phyloP scores from a whole-genome alignment of 2,113 vertebrate species.

The Rhinogobius similis region DNA sequence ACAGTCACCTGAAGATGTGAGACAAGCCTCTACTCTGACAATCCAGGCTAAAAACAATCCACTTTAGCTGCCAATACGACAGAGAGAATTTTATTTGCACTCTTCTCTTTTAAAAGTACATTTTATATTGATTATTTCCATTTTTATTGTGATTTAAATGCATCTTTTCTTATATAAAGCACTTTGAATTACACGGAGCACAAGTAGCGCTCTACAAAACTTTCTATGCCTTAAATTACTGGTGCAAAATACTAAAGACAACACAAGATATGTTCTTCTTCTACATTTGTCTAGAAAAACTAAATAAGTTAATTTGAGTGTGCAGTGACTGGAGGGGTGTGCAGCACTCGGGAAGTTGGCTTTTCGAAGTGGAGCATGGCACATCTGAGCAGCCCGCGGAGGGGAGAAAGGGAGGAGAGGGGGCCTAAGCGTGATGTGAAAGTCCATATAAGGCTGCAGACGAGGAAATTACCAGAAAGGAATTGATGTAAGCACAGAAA shows the following conservation, averaged over 20 bases:
- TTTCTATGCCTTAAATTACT: no score
- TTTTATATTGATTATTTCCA: no score
- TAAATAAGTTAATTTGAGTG: neutral
- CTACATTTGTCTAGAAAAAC: neutral
- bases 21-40: no score
- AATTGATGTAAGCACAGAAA: slow-evolving; percentile 87
- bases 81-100: no score
- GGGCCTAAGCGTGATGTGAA: slow-evolving; percentile 70
- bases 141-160: no score
- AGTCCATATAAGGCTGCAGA: slow-evolving; percentile 93
- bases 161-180: no score
- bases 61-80: no score
- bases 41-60: no score
- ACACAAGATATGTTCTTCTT: neutral
- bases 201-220: no score
- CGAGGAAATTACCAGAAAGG: slow-evolving; percentile 87
- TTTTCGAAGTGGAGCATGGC: slow-evolving; percentile 54
- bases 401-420: slow-evolving; percentile 53
- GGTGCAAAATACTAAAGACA: neutral
- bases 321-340: slow-evolving; percentile 10
- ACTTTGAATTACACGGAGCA: no score
- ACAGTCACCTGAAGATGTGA: no score
- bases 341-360: slow-evolving; percentile 29
- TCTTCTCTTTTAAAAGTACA: no score
- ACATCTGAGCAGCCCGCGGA: slow-evolving; percentile 48